phyloP scores from a whole-genome alignment of 2,888 invertebrate genomes.

The Tanytarsus gracilentus region DNA sequence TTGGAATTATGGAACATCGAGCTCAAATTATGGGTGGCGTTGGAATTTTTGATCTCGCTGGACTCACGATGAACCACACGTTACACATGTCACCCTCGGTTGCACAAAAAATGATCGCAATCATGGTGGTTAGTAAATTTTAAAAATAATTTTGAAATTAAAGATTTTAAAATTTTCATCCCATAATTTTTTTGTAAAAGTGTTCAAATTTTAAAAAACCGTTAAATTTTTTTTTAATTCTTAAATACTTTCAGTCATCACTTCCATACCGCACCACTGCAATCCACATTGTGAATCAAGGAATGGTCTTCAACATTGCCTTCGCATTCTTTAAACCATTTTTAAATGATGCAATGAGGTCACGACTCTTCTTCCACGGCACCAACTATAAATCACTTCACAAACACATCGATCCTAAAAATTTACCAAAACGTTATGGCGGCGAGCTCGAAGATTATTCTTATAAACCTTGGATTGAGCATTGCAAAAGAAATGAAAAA shows the following conservation, averaged over 20 bases:
- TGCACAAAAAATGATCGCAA: conserved; percentile 57
- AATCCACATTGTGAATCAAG: conserved; percentile 69
- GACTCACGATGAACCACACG: conserved; percentile 60
- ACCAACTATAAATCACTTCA: conserved; percentile 62
- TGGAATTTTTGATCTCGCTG: conserved; percentile 64
- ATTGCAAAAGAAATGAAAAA: conserved; percentile 48
- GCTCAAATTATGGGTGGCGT: conserved; percentile 70
- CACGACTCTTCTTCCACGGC: conserved; percentile 54
- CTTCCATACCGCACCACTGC: conserved; percentile 65
- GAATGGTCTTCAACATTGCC: conserved; percentile 71
- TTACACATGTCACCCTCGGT: conserved; percentile 64
- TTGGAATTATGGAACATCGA: conserved; percentile 63
- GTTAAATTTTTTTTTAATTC: background rate
- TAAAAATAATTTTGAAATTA: conserved; percentile 6
- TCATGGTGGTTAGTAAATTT: conserved; percentile 56
- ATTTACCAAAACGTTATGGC: conserved; percentile 54
- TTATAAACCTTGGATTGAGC: conserved; percentile 65
- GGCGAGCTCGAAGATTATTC: conserved; percentile 57
- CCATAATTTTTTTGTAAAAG: background rate
- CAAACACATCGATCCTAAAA: conserved; percentile 58
- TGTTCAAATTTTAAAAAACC: too few species aligned
- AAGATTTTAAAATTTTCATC: background rate
- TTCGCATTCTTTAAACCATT: conserved; percentile 71
- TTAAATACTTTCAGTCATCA: conserved; percentile 50
- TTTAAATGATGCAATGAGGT: conserved; percentile 57